Evolutionary conservation across 92 coral and sea anemone species (phyloP).

Genomic region (Zoanthus solanderi): DNA sequence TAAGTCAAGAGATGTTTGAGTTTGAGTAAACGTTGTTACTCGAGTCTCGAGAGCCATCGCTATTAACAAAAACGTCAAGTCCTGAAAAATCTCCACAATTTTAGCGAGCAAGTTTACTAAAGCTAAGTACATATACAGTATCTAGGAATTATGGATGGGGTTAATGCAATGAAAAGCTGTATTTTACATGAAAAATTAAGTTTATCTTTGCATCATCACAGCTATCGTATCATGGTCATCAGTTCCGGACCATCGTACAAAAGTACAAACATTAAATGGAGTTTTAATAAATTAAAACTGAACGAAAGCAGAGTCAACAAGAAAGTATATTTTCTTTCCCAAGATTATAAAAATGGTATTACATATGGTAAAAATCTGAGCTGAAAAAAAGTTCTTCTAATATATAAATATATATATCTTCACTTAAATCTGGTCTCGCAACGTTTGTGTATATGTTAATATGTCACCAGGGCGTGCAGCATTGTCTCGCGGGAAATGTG

Average conservation of each 20-base stretch:
- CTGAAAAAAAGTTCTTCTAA: background rate
- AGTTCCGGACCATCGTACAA: background rate
- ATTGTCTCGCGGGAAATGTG: conserved; percentile 54
- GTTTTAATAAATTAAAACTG: background rate
- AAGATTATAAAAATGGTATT: background rate
- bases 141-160: background rate
- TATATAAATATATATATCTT: background rate
- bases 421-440: background rate
- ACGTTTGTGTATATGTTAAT: conserved; percentile 28
- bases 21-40: too few species aligned
- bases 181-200: background rate
- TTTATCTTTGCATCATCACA: conserved; percentile 6
- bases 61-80: background rate
- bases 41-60: background rate
- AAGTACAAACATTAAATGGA: conserved; percentile 6
- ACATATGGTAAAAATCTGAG: background rate
- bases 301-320: background rate
- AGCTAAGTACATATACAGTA: background rate
- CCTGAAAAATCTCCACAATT: background rate
- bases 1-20: background rate
- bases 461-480: conserved; percentile 36
- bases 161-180: conserved; percentile 8
- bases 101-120: background rate
- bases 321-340: background rate
- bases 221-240: background rate